phyloP scores from a whole-genome alignment of 2,113 vertebrate species.

The Daphoenositta chrysoptera region DNA sequence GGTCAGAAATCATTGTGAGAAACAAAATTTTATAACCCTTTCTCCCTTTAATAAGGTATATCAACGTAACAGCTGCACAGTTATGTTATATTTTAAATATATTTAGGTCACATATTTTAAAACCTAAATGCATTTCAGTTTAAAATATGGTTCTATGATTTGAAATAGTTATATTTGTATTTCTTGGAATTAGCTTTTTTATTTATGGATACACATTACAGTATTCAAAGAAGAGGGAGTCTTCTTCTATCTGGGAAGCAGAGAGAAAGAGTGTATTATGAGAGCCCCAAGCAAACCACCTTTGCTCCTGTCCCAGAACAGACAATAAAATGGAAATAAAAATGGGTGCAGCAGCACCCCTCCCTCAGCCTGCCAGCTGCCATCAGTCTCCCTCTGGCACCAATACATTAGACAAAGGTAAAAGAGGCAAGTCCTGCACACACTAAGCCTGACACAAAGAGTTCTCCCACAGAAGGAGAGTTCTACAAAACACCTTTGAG shows the following conservation, averaged over 20 bases:
- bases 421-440: neutral
- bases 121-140: neutral
- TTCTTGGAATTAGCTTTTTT: neutral
- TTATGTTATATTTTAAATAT: neutral
- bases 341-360: neutral
- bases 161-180: neutral
- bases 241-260: neutral
- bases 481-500: neutral
- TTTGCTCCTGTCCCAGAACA: neutral
- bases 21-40: neutral
- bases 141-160: neutral
- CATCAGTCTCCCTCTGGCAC: neutral
- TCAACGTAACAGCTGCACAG: neutral
- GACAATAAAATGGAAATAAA: neutral
- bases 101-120: neutral
- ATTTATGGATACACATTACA: neutral
- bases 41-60: neutral
- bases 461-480: neutral
- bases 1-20: neutral
- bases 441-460: neutral
- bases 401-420: neutral
- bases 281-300: neutral
- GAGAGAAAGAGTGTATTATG: neutral
- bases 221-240: neutral
- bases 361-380: neutral